Evolutionary conservation across 1,140 invertebrate genomes (phyloP).

Genomic region (Apis mellifera): DNA sequence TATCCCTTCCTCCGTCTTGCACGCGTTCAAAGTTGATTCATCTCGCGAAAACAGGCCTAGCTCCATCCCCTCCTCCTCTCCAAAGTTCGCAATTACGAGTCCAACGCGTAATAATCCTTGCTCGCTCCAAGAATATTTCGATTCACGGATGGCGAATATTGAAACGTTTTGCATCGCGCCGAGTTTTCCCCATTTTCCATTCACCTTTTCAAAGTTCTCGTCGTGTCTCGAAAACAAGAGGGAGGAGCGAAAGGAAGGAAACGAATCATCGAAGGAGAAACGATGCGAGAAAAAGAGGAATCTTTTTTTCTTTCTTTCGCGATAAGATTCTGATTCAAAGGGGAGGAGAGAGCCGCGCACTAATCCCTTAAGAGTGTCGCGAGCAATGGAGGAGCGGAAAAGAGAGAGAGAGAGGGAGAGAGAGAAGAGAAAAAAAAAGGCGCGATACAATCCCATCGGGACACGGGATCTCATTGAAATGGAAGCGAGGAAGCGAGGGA

Average conservation of each 20-base stretch:
- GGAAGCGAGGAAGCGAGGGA: slow-evolving; percentile 15
- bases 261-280: no score
- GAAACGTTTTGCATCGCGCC: no score
- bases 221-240: not conserved
- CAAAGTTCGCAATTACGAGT: no score
- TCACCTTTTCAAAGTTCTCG: not conserved
- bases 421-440: slow-evolving; percentile 32
- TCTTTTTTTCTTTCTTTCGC: slow-evolving; percentile 38
- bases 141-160: no score
- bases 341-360: not conserved
- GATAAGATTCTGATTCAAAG: not conserved
- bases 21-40: no score
- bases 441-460: slow-evolving; percentile 52
- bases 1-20: no score
- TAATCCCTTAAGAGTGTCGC: slow-evolving; percentile 42
- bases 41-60: no score
- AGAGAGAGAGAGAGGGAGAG: not conserved
- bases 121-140: no score
- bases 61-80: no score
- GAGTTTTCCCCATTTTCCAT: no score
- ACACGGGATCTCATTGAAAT: slow-evolving; percentile 54
- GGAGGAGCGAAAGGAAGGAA: not conserved
- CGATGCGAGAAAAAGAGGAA: not conserved
- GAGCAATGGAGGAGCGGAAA: not conserved
- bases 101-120: no score